Evolutionary conservation across 2,888 invertebrate species (phyloP), one percentile per base, ranked within the genome.

Genomic region (Sceliomorpha sp.): DNA sequence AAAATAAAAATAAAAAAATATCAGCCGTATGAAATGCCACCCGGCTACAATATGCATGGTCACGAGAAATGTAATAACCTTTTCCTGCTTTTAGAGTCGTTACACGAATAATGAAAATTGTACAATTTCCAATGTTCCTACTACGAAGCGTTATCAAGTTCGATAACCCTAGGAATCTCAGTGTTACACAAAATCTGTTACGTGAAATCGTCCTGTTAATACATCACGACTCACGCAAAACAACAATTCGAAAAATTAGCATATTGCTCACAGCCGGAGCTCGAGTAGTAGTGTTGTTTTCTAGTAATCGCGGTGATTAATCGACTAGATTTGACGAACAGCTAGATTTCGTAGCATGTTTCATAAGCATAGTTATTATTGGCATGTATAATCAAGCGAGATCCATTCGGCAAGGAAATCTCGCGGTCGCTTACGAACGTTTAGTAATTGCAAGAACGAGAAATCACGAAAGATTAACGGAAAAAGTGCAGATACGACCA

Each of bases 281-380:
- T 44, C 44, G 47, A 59, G 53, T 51, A 39, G 66, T 37, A 29
- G 39, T 40, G 59, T 67, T 67, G 48, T 70, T 60, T 60, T 36
- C 55, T 47, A 47, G 45, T 47, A 70, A 70, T 60, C 56, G 64
- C 47, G 1, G 39, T 66, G 70, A 70, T 70, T 58, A 66, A 70
- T 66, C 70, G 51, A 32, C 4, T 36, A 4, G 64, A 64, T 64
- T 64, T 59, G 69, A 64, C 64, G 51, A 56, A 42, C 27, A 34
- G 45, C 36, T n/a, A 68, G 48, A 51, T 60, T 56, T 51, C 60
- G 31, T 56, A 48, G 55, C 60, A 36, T 55, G 70, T 44, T 64
- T 51, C 50, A 64, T 48, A 53, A 62, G 32, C 50, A 8, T 15
- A 15, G 12, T 59, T 47, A 50, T 55, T 59, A 59, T 64, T 45